Conservation (phyloP, 1,140 invertebrate genomes). For the Drosophila sp. region DNA sequence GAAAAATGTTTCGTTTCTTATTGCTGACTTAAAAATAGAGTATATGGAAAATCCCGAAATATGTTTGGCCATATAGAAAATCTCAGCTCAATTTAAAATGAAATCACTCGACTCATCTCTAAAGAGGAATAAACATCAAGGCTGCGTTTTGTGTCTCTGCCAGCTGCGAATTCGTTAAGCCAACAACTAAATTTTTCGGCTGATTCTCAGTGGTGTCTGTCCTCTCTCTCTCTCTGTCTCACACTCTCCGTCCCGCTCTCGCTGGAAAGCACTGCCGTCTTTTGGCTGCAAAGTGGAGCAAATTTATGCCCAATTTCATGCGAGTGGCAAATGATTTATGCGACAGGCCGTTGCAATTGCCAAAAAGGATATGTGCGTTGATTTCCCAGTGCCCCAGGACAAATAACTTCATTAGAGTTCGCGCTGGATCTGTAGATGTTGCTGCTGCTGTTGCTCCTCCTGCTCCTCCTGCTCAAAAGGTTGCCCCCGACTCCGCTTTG, state of each 20-base stretch:
- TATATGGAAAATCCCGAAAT: too few species aligned
- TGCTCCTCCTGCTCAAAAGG: slow-evolving; percentile 14
- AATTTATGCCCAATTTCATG: slow-evolving; percentile 83
- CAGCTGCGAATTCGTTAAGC: slow-evolving; percentile 74
- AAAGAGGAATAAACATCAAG: slow-evolving; percentile 32
- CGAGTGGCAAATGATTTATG: slow-evolving; percentile 82
- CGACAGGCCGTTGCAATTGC: slow-evolving; percentile 81
- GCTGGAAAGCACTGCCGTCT: too few species aligned
- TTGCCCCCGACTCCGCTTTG: slow-evolving; percentile 47
- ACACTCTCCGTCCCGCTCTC: not conserved
- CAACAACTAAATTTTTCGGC: slow-evolving; percentile 66
- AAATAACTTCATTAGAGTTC: slow-evolving; percentile 80
- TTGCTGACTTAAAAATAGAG: too few species aligned
- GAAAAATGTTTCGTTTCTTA: too few species aligned
- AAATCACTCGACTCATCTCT: slow-evolving; percentile 21
- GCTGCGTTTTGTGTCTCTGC: slow-evolving; percentile 15
- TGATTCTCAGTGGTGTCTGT: slow-evolving; percentile 2
- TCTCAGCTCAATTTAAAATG: not conserved
- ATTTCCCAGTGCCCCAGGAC: slow-evolving; percentile 78
- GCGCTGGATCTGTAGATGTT: slow-evolving; percentile 7
- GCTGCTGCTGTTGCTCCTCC: not conserved
- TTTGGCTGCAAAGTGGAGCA: slow-evolving; percentile 72
- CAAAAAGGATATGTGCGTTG: slow-evolving; percentile 82
- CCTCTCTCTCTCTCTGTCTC: not conserved
- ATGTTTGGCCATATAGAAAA: too few species aligned